Evolutionary conservation across 1,140 invertebrate species (phyloP).

Genomic region (Dryas iulia): DNA sequence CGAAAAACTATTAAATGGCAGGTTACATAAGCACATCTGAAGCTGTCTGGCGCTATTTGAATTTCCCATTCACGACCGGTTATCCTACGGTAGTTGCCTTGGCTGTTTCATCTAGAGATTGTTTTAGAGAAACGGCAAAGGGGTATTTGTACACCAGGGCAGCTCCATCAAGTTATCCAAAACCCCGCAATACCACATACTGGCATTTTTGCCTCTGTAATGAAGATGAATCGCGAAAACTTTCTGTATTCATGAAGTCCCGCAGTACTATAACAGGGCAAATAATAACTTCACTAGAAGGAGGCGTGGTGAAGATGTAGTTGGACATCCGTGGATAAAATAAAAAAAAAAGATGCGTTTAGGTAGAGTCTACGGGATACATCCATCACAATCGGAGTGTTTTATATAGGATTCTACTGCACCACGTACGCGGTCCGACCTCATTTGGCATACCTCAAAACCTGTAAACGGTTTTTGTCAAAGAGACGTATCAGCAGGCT

Average conservation of each 20-base stretch:
- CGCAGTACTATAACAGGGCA: slow-evolving; percentile 56
- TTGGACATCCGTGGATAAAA: slow-evolving; percentile 30
- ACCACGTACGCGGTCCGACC: slow-evolving; percentile 24
- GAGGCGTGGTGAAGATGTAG: slow-evolving; percentile 29
- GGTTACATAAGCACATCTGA: slow-evolving; percentile 69
- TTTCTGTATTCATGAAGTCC: slow-evolving; percentile 63
- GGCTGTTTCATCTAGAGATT: slow-evolving; percentile 65
- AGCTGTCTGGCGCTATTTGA: slow-evolving; percentile 71
- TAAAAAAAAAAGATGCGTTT: slow-evolving; percentile 46
- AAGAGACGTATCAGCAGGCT: slow-evolving; percentile 35
- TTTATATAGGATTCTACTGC: slow-evolving; percentile 56
- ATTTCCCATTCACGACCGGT: slow-evolving; percentile 55
- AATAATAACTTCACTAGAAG: too few species aligned
- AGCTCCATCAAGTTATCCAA: slow-evolving; percentile 21
- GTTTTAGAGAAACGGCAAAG: slow-evolving; percentile 69
- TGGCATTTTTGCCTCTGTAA: slow-evolving; percentile 59
- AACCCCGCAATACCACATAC: slow-evolving; percentile 58
- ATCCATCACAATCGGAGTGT: slow-evolving; percentile 44
- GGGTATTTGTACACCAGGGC: slow-evolving; percentile 52
- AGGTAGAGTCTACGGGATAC: slow-evolving; percentile 57
- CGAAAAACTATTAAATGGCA: slow-evolving; percentile 34
- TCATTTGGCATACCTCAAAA: slow-evolving; percentile 31
- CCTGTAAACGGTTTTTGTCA: too few species aligned
- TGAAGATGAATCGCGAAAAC: slow-evolving; percentile 47
- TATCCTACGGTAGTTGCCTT: slow-evolving; percentile 69